Evolutionary conservation across 2,888 invertebrate genomes (phyloP).

Genomic region (Noctua fimbriata): DNA sequence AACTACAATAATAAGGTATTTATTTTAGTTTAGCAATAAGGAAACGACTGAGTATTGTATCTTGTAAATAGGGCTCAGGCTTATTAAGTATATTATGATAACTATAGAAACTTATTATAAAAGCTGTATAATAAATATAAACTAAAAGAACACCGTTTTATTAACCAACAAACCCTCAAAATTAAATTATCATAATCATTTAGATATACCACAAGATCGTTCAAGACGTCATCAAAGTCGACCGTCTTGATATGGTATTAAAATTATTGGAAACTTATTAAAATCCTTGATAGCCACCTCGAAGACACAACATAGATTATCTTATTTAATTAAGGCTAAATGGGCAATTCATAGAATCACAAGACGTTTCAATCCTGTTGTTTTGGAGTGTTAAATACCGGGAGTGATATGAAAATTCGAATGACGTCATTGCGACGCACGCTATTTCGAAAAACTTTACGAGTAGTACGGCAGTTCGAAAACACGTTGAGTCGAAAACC

Average conservation of each 20-base stretch:
- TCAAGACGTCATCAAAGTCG: slow-evolving; percentile 12
- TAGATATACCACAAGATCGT: slow-evolving; percentile 1
- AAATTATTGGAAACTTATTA: neutral
- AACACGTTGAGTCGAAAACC: too few species aligned
- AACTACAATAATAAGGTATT: too few species aligned
- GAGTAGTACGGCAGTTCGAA: too few species aligned
- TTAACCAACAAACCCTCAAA: neutral
- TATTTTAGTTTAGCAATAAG: neutral
- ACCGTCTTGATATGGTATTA: slow-evolving; percentile 5
- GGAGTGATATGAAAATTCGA: too few species aligned
- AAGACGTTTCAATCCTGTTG: slow-evolving; percentile 4
- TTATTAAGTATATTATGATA: neutral
- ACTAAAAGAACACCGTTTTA: neutral
- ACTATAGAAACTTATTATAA: neutral
- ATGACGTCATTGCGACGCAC: too few species aligned
- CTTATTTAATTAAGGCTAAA: slow-evolving; percentile 14
- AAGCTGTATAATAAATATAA: slow-evolving; percentile 2
- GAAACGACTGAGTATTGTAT: slow-evolving; percentile 37
- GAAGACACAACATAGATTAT: neutral
- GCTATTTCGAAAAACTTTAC: too few species aligned
- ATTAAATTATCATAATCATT: neutral
- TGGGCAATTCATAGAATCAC: neutral
- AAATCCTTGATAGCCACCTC: slow-evolving; percentile 3
- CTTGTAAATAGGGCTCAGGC: slow-evolving; percentile 6
- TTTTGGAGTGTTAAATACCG: neutral